Evolutionary conservation across 2,888 invertebrate species (phyloP).

Genomic region (Papilio elwesi): DNA sequence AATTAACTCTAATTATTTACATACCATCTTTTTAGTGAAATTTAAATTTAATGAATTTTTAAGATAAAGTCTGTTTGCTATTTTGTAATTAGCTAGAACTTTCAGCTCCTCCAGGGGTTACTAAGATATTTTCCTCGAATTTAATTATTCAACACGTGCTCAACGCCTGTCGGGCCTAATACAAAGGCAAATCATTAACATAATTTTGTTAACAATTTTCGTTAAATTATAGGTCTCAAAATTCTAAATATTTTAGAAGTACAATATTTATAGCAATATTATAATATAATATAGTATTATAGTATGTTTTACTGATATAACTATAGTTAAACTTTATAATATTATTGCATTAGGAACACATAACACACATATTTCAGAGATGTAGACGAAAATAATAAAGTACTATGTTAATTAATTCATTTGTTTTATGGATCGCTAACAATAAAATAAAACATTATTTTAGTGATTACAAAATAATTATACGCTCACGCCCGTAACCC

Average conservation of each 20-base stretch:
- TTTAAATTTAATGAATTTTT: constrained; percentile 17
- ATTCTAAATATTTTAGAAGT: constrained; percentile 1
- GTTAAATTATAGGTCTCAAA: constrained; percentile 12
- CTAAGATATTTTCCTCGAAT: constrained; percentile 31
- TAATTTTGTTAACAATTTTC: constrained; percentile 31
- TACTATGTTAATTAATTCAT: too few relatives aligned
- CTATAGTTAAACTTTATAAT: too few relatives aligned
- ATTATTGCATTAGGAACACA: too few relatives aligned
- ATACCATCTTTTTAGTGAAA: background rate
- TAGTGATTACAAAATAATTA: too few relatives aligned
- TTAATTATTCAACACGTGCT: constrained; percentile 35
- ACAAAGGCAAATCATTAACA: constrained; percentile 29
- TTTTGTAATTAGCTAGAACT: constrained; percentile 13
- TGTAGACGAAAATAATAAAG: too few relatives aligned
- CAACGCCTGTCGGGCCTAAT: constrained; percentile 18
- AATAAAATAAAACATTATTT: too few relatives aligned
- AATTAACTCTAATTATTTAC: constrained; percentile 36
- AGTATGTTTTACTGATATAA: too few relatives aligned
- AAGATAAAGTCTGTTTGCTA: constrained; percentile 7
- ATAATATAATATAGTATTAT: too few relatives aligned
- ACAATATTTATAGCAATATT: background rate
- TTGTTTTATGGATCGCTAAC: too few relatives aligned
- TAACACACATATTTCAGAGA: too few relatives aligned
- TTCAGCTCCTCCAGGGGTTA: constrained; percentile 26
- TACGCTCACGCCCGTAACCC: too few relatives aligned